Evolutionary conservation across 2,888 invertebrate genomes (phyloP), one percentile per base, ranked within the genome.

Genomic region (Isotomurus palustris): DNA sequence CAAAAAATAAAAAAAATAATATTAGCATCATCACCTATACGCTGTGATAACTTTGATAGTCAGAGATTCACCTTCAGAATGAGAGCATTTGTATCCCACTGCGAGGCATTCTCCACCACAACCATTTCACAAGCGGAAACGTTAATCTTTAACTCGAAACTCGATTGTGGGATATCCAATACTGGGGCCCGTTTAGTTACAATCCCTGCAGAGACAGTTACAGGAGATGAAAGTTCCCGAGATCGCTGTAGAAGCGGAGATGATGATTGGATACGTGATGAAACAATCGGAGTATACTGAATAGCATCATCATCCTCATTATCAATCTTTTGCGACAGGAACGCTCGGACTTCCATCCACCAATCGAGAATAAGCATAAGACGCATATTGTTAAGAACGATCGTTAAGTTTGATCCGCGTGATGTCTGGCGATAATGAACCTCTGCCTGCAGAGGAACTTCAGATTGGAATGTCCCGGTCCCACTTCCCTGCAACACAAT

Each of bases 51-150:
- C 6, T 14, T n/a, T 40, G 6, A n/a, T 40, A 40, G 5, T 40
- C 10, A 40, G 19, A 44, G 10, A 53, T 58, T 55, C 66, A 84
- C 84, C 78, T 88, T 87, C 17, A 95, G 79, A 72, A 97, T 94
- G 12, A 97, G 88, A 0, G 96, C 94, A 75, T 92, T 92, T 1
- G 94, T 90, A 74, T 96, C 93, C 79, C 84, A 82, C 17, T 87
- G 81, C 0, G 90, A 85, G 1, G 89, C 85, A 74, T 95, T 88
- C 75, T 97, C 96, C 1, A 97, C 88, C 32, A 96, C 82, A 29
- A 97, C 91, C 56, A 97, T 79, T 77, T 99, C 95, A 3, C 94
- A 95, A 76, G 96, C 92, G 0, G 92, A 93, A 25, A 96, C 85
- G 76, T 95, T 96, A 54, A 97, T 79, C 75, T 92, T 92, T 32